Evolutionary conservation across 2,113 vertebrate species (phyloP).

Genomic region (Charadrius vociferus): DNA sequence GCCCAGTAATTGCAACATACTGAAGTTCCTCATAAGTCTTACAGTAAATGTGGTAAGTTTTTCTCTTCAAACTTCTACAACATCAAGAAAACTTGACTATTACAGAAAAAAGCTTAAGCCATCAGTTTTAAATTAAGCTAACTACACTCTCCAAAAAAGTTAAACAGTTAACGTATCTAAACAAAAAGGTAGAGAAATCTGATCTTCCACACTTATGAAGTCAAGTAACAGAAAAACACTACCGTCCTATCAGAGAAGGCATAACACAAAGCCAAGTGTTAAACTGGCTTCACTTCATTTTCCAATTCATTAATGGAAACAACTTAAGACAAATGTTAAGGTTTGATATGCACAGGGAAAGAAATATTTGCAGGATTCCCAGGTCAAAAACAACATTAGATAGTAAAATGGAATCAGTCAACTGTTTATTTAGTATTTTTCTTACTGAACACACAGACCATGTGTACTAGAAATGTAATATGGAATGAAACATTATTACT

Average conservation of each 20-base stretch:
- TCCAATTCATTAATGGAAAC: background rate
- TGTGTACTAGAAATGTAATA: background rate
- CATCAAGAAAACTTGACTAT: background rate
- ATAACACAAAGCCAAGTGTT: background rate
- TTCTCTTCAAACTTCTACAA: background rate
- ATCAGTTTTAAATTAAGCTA: background rate
- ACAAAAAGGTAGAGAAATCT: background rate
- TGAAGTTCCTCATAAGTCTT: background rate
- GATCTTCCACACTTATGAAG: background rate
- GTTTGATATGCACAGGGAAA: background rate
- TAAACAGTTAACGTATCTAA: background rate
- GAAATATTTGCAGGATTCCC: background rate
- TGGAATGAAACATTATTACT: background rate
- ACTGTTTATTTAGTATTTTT: background rate
- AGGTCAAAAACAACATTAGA: background rate
- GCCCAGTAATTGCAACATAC: slow-evolving; percentile 23
- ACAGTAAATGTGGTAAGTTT: background rate
- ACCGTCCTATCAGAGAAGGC: background rate
- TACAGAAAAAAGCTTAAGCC: background rate
- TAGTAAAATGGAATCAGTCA: background rate
- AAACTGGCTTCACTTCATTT: background rate
- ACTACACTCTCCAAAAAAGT: background rate
- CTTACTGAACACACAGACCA: background rate
- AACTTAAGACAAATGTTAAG: background rate
- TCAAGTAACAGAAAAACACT: background rate